Conservation (phyloP, 2,888 invertebrate species). For the Mechanitis messenoides region DNA sequence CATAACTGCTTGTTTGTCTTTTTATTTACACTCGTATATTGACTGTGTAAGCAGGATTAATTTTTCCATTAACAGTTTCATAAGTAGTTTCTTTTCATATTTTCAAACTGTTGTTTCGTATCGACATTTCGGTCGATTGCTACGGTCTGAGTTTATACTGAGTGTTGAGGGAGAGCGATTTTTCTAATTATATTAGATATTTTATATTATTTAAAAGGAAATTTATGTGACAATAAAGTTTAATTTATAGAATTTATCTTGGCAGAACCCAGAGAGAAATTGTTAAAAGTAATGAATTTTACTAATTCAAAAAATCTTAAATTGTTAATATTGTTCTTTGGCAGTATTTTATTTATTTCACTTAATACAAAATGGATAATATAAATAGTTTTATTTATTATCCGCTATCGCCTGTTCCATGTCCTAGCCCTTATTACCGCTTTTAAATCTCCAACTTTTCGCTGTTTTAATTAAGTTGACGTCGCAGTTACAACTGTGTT, state of each 20-base stretch:
- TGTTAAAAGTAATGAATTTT: too few relatives aligned
- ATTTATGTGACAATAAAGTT: too few relatives aligned
- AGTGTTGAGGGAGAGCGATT: constrained; percentile 20
- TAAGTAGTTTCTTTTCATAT: constrained; percentile 38
- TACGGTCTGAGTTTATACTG: constrained; percentile 11
- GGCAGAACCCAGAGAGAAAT: too few relatives aligned
- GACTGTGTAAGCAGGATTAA: constrained; percentile 21
- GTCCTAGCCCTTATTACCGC: constrained; percentile 32
- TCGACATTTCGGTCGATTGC: constrained; percentile 42
- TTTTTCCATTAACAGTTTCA: constrained; percentile 27
- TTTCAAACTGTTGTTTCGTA: constrained; percentile 57
- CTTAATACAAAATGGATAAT: not conserved
- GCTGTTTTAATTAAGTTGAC: constrained; percentile 73
- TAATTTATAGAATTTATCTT: too few relatives aligned
- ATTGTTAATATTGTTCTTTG: too few relatives aligned
- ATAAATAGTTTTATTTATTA: not conserved
- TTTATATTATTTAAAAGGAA: too few relatives aligned
- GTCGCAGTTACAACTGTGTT: constrained; percentile 65
- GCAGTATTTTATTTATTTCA: too few relatives aligned
- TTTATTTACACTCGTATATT: constrained; percentile 8
- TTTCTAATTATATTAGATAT: too few relatives aligned
- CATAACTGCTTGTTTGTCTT: not conserved
- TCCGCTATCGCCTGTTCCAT: constrained; percentile 15
- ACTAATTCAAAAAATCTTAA: too few relatives aligned
- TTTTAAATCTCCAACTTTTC: constrained; percentile 69